Conservation (phyloP, 2,888 invertebrate genomes). For the Eupeodes luniger region DNA sequence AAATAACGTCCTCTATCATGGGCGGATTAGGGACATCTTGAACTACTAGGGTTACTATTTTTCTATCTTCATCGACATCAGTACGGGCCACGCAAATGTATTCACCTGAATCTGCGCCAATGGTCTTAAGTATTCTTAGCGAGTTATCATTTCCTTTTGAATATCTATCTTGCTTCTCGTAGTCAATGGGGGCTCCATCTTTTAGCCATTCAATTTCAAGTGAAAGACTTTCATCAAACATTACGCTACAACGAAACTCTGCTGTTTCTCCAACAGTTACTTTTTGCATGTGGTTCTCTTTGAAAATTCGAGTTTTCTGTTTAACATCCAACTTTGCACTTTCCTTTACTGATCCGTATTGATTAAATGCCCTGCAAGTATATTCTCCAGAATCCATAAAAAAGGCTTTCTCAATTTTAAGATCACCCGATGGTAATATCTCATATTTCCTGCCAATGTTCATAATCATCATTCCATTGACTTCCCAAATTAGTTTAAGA, state of each 20-base stretch:
- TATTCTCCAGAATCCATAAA: conserved; percentile 97
- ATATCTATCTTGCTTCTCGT: conserved; percentile 93
- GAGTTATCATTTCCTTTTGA: conserved; percentile 95
- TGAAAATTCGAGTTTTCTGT: conserved; percentile 93
- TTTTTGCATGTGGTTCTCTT: conserved; percentile 95
- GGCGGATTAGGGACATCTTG: conserved; percentile 98
- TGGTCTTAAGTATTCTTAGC: conserved; percentile 96
- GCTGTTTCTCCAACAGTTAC: conserved; percentile 94
- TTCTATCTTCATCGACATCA: conserved; percentile 92
- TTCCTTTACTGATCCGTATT: conserved; percentile 92
- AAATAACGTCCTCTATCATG: conserved; percentile 87
- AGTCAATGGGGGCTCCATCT: conserved; percentile 94
- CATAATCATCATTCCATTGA: conserved; percentile 86
- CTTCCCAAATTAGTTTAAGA: conserved; percentile 96
- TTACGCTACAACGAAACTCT: conserved; percentile 96
- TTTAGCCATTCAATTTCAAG: conserved; percentile 94
- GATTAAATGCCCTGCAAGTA: conserved; percentile 95
- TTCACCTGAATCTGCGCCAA: conserved; percentile 96
- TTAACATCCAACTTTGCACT: conserved; percentile 93
- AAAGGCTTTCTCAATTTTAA: conserved; percentile 92
- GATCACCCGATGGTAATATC: conserved; percentile 90
- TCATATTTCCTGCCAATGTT: conserved; percentile 96
- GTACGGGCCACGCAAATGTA: conserved; percentile 98
- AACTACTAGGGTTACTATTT: conserved; percentile 95
- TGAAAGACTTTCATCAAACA: conserved; percentile 92